phyloP scores from a whole-genome alignment of 2,888 invertebrate genomes.

The Himalopsyche japonica region DNA sequence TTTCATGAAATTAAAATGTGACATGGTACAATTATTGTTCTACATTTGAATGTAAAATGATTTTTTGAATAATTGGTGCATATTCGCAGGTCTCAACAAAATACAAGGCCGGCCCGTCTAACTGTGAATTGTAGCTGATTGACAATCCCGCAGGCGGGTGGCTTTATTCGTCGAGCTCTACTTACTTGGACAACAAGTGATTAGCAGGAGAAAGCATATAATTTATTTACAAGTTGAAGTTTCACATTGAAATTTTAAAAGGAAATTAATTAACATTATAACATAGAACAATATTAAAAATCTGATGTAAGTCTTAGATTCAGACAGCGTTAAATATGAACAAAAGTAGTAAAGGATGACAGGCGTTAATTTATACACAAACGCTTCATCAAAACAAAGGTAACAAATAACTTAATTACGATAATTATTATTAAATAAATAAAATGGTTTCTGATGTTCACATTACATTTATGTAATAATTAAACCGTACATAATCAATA shows the following conservation, averaged over 20 bases:
- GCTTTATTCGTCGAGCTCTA: neutral
- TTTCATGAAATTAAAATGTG: neutral
- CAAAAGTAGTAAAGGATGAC: neutral
- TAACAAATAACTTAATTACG: neutral
- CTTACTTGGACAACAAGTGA: neutral
- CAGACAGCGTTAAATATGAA: neutral
- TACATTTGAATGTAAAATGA: neutral
- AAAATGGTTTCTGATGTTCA: neutral
- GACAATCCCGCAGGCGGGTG: too few species aligned
- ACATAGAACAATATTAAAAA: neutral
- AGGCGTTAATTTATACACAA: neutral
- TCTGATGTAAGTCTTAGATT: neutral
- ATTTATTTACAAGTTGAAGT: neutral
- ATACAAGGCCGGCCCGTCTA: too few species aligned
- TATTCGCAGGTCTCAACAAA: too few species aligned
- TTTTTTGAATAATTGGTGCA: too few species aligned
- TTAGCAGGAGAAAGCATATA: neutral
- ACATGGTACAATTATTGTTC: neutral
- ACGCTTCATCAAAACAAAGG: neutral
- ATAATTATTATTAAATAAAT: neutral
- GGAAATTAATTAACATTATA: neutral
- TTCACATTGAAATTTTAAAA: neutral
- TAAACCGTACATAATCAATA: neutral
- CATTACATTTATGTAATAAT: neutral
- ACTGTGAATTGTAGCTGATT: too few species aligned